Evolutionary conservation across 2,797 vertebrate species (phyloP).

Genomic region (Microhierax caerulescens): DNA sequence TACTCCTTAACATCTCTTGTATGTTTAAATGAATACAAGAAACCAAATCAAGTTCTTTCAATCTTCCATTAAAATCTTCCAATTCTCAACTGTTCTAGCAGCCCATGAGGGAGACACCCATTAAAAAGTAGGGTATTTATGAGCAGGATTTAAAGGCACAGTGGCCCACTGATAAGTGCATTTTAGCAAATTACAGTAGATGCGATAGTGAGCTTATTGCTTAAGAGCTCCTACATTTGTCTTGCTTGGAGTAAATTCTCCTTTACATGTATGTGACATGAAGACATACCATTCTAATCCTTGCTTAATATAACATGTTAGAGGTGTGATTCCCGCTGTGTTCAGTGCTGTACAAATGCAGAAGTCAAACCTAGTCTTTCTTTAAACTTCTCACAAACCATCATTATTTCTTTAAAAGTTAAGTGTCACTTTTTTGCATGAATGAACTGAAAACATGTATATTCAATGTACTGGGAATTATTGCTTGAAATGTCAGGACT

Average conservation of each 20-base stretch:
- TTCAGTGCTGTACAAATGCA: background rate
- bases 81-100: background rate
- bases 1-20: background rate
- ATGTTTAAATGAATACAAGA: background rate
- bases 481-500: slow-evolving; percentile 29
- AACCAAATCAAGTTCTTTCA: background rate
- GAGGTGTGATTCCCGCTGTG: slow-evolving; percentile 5
- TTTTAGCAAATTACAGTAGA: background rate
- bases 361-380: background rate
- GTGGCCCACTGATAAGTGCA: background rate
- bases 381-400: slow-evolving; percentile 7
- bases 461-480: slow-evolving; percentile 28
- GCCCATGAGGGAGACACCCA: background rate
- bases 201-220: background rate
- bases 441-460: slow-evolving; percentile 35
- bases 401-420: slow-evolving; percentile 18
- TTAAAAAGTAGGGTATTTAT: background rate
- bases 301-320: background rate
- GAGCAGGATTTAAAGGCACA: background rate
- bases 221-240: background rate
- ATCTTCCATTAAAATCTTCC: background rate
- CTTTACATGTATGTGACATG: background rate
- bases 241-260: slow-evolving; percentile 1
- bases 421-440: background rate
- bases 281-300: background rate